Percentiles rank a stretch among this genome's conserved stretches.
These are phyloP conservation scores for Podargus strigoides DNA, from an alignment of 2,797 vertebrate species.

Conservation along the genomic window DNA sequence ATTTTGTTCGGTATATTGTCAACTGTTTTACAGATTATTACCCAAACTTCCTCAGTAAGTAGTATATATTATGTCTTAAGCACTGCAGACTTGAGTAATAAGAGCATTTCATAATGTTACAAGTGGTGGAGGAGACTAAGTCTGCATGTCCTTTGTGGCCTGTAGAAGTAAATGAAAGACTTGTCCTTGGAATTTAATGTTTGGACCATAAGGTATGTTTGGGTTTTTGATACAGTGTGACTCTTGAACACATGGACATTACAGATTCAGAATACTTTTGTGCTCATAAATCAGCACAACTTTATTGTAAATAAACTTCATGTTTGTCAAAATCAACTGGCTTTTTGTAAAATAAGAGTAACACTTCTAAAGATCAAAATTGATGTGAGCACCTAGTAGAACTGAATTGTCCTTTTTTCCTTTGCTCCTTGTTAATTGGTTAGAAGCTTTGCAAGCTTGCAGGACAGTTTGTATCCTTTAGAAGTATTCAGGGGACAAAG, in stretches of 20 bases:
- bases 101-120: neutral
- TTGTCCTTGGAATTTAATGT: neutral
- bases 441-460: neutral
- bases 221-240: neutral
- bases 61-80: neutral
- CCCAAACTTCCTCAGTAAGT: conserved; percentile 98
- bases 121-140: neutral
- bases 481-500: neutral
- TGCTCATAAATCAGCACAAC: neutral
- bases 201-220: neutral
- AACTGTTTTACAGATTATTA: conserved; percentile 97
- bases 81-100: neutral
- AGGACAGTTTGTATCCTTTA: neutral
- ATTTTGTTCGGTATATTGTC: conserved; percentile 94
- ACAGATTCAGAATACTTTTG: neutral
- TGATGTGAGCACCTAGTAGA: neutral
- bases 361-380: neutral
- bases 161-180: neutral
- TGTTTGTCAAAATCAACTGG: neutral
- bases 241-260: fast-evolving
- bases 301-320: neutral
- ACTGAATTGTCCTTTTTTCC: neutral
- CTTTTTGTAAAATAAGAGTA: neutral
- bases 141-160: neutral
- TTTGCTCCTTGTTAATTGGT: neutral